Evolutionary conservation across 2,113 vertebrate species (phyloP).

Genomic region (Cygnus buccinator): DNA sequence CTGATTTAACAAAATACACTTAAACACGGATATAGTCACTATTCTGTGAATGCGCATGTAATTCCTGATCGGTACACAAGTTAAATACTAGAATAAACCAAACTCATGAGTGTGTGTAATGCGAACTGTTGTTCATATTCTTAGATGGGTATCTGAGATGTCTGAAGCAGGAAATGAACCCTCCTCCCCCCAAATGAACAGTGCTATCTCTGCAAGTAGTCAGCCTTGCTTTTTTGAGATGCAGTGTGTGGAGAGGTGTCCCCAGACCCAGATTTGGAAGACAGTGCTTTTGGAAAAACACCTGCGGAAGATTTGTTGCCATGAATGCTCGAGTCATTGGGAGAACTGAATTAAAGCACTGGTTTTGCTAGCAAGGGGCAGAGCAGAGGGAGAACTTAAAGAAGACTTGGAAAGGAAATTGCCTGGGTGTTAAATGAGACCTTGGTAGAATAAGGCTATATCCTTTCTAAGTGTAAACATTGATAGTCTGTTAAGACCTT

Average conservation of each 20-base stretch:
- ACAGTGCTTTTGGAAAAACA: background rate
- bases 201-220: background rate
- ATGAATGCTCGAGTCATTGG: background rate
- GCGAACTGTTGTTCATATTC: background rate
- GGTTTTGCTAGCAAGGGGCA: background rate
- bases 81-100: background rate
- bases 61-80: background rate
- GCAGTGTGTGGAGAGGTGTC: background rate
- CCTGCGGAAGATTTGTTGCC: background rate
- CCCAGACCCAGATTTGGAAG: background rate
- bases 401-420: background rate
- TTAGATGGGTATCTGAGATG: background rate
- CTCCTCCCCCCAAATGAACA: background rate
- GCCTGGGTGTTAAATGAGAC: background rate
- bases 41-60: background rate
- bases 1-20: conserved; percentile 49
- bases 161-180: background rate
- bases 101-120: background rate
- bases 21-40: background rate
- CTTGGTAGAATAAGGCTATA: background rate
- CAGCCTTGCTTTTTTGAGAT: background rate
- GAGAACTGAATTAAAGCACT: background rate
- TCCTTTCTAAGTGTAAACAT: background rate
- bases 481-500: background rate
- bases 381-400: background rate